Conservation (phyloP, 2,888 invertebrate species). For the Galerucella calmariensis region DNA sequence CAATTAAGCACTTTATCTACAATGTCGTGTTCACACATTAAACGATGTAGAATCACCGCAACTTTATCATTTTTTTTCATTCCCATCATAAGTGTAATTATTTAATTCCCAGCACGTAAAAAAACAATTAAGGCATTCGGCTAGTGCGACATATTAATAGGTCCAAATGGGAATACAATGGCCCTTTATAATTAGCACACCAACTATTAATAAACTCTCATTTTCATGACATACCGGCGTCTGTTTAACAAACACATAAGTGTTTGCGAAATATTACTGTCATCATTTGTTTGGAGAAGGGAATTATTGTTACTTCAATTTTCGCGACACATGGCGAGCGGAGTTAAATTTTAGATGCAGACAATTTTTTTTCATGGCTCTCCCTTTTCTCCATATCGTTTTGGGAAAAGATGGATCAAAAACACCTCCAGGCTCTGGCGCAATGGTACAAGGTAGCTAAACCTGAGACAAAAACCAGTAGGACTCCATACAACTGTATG, state of each 20-base stretch:
- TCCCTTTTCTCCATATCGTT: no score
- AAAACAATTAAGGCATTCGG: conserved; percentile 37
- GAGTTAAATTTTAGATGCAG: neutral
- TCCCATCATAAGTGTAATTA: conserved; percentile 27
- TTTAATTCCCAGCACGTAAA: conserved; percentile 38
- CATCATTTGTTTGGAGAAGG: neutral
- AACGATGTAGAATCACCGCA: neutral
- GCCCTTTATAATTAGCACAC: conserved; percentile 22
- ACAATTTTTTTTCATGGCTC: no score
- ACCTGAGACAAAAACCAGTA: no score
- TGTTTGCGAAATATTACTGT: neutral
- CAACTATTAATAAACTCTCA: conserved; percentile 12
- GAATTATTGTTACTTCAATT: neutral
- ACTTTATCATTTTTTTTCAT: neutral
- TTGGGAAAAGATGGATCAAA: no score
- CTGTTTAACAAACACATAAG: conserved; percentile 15
- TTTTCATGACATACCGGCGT: conserved; percentile 21
- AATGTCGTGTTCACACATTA: neutral
- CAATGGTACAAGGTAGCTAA: no score
- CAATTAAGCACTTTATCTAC: no score
- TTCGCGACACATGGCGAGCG: neutral
- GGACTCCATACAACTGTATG: no score
- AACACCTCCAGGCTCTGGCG: no score
- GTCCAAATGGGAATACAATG: conserved; percentile 31
- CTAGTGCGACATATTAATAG: conserved; percentile 34